Base-by-base conservation (phyloP, 2,113 vertebrate genomes). In the Upupa epops region DNA sequence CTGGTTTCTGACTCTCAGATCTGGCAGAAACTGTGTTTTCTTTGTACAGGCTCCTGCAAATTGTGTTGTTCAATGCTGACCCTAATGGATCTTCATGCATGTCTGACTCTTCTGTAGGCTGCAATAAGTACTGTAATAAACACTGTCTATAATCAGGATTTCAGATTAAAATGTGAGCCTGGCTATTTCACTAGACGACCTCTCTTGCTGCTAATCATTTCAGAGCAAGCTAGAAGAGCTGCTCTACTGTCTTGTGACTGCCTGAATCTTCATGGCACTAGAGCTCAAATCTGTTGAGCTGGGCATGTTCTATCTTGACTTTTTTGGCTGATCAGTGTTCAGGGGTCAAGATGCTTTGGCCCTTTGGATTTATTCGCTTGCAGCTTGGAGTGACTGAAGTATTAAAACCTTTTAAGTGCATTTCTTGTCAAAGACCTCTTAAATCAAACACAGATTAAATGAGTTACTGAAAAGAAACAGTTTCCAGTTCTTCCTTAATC, bases 361-460 rank as follows among this genome's bases (percentile, higher is more conserved):
- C 60, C 71, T n/a, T 93, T 85, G 72, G 49, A 81, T 96, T 92
- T 91, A 79, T 91, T 91, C 84, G 73, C 65, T 92, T 88, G 64
- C 63, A 77, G 13, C 75, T 83, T 80, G 29, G 69, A 83, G 92
- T 69, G 63, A 34, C 61, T 95, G 69, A 90, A 86, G 75, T 72
- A 91, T 46, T 71, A 84, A 89, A 88, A 83, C 34, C 56, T 37
- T n/a, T 72, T 79, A 92, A 69, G 31, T 76, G 48, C 69, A 84
- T 92, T 94, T 94, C 89, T 94, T 94, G 91, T 91, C 86, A 83
- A 88, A 92, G 86, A 68, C 79, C 66, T 94, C 90, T 93, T 95
- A 95, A 96, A 94, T 95, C 86, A 96, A 94, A 55, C 71, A 28
- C 61, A 91, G 74, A 3, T 20, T 84, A 68, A 61, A 95, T 3